Conservation (phyloP, 2,797 vertebrate genomes). For the Ctenopoma kingsleyae region DNA sequence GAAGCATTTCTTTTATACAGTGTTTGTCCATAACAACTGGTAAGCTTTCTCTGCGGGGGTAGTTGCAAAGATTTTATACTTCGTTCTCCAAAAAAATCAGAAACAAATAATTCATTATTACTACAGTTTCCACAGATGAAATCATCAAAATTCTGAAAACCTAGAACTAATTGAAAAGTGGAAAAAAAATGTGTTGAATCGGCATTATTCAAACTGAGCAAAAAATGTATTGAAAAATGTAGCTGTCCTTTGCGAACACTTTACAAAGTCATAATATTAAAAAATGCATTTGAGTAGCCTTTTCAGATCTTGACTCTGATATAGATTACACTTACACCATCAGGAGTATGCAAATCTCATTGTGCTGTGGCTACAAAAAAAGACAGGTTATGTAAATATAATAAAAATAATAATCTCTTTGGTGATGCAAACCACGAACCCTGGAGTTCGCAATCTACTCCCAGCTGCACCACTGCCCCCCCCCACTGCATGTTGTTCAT, state of each 20-base stretch:
- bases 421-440: too few species aligned
- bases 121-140: slow-evolving; percentile 15
- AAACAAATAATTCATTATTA: slow-evolving; percentile 24
- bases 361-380: background rate
- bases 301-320: slow-evolving; percentile 25
- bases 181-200: background rate
- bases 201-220: slow-evolving; percentile 23
- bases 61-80: slow-evolving; percentile 31
- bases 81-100: background rate
- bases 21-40: slow-evolving; percentile 52
- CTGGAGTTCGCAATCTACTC: too few species aligned
- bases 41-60: slow-evolving; percentile 36
- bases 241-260: too few species aligned
- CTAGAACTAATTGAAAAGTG: background rate
- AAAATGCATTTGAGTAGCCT: slow-evolving; percentile 17
- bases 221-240: slow-evolving; percentile 26
- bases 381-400: background rate
- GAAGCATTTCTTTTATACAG: slow-evolving; percentile 23
- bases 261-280: too few species aligned
- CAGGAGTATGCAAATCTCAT: background rate
- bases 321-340: background rate
- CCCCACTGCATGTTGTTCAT: background rate
- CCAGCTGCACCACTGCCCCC: too few species aligned
- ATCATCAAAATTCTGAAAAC: slow-evolving; percentile 36
- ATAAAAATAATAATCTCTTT: too few species aligned